These are phyloP conservation scores for Drosophila prolongata DNA, from an alignment of 2,888 invertebrate genomes.

Conservation along the genomic window DNA sequence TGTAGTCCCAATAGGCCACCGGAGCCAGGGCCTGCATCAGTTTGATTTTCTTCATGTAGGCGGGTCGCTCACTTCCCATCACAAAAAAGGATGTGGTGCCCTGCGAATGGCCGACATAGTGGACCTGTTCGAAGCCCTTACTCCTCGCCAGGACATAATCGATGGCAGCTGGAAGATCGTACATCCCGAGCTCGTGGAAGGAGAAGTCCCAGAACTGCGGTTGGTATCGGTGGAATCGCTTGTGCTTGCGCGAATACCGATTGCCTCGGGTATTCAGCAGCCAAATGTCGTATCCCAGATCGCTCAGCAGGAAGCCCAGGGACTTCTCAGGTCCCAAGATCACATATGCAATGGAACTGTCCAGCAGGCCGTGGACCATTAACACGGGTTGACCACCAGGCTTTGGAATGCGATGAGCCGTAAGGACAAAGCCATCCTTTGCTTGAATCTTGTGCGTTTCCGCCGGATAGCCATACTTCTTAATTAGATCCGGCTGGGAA, in stretches of 20 bases:
- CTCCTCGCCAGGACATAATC: slow-evolving; percentile 86
- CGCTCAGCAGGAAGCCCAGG: slow-evolving; percentile 86
- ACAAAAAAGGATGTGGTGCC: slow-evolving; percentile 85
- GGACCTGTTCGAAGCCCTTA: slow-evolving; percentile 83
- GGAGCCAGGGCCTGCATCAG: slow-evolving; percentile 86
- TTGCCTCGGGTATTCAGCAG: slow-evolving; percentile 88
- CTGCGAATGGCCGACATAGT: slow-evolving; percentile 88
- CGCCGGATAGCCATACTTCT: slow-evolving; percentile 87
- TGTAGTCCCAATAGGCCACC: slow-evolving; percentile 84
- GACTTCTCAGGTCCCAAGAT: slow-evolving; percentile 88
- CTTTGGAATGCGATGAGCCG: slow-evolving; percentile 88
- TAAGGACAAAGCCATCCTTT: slow-evolving; percentile 90
- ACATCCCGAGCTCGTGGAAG: slow-evolving; percentile 89
- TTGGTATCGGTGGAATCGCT: slow-evolving; percentile 85
- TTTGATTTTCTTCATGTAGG: slow-evolving; percentile 85
- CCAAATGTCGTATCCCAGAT: slow-evolving; percentile 87
- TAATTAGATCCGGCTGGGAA: slow-evolving; percentile 59
- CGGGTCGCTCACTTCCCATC: slow-evolving; percentile 84
- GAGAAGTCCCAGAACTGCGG: slow-evolving; percentile 87
- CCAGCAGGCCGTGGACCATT: slow-evolving; percentile 89
- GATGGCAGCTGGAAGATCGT: slow-evolving; percentile 88
- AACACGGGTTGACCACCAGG: slow-evolving; percentile 86
- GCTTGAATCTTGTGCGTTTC: slow-evolving; percentile 88
- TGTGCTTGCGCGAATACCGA: slow-evolving; percentile 86
- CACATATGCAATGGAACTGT: slow-evolving; percentile 89